A percentile compares a stretch with the other conserved stretches of the same genome.
Conservation (phyloP, 1,140 invertebrate species). For the Sweltsa coloradensis region DNA sequence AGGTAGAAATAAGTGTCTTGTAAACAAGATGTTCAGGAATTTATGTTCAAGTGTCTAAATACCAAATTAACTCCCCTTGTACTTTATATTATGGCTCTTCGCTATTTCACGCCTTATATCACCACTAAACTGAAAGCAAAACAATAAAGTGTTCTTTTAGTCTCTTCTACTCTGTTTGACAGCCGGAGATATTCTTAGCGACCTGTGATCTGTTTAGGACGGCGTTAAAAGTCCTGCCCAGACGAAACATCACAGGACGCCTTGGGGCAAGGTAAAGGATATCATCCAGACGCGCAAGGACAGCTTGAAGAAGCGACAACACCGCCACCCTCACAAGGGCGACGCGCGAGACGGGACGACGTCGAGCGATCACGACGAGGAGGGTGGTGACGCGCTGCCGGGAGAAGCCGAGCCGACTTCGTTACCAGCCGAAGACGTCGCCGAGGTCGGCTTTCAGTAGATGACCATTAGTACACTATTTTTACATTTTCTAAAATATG, state of each 20-base stretch:
- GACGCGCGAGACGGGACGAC: not conserved
- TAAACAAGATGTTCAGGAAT: no score
- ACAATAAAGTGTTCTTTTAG: no score
- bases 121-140: no score
- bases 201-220: not conserved
- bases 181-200: no score
- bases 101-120: no score
- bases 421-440: not conserved
- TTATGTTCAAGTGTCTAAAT: no score
- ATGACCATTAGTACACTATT: not conserved
- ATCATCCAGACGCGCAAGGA: conserved; percentile 55
- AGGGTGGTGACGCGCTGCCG: not conserved
- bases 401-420: not conserved
- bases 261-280: conserved; percentile 56
- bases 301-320: conserved; percentile 43
- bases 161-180: no score
- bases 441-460: not conserved
- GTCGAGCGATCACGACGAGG: conserved; percentile 6
- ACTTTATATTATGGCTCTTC: no score
- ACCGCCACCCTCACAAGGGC: not conserved
- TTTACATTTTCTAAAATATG: no score
- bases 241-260: conserved; percentile 38
- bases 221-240: not conserved
- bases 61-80: no score
- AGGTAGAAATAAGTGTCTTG: no score